Evolutionary conservation across 2,888 invertebrate species (phyloP).

Genomic region (Alentia gelatinosa): DNA sequence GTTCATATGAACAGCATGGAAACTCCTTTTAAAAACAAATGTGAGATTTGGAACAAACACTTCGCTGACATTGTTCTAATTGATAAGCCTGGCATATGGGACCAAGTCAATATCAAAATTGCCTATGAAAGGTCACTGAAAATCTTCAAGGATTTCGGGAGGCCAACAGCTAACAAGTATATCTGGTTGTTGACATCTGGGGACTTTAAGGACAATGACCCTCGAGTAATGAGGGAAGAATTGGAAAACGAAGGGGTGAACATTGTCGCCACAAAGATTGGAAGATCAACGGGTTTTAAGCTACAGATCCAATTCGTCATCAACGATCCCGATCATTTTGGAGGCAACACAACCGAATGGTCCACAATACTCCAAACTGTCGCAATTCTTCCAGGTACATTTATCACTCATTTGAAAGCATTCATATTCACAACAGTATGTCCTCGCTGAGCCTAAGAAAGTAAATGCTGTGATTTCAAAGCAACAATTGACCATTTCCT

Average conservation of each 20-base stretch:
- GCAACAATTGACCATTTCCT: no score
- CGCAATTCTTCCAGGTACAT: neutral
- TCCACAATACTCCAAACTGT: neutral
- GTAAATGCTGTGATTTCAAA: no score
- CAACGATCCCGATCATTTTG: neutral
- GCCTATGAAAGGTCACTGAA: neutral
- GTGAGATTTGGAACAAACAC: neutral
- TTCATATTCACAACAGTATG: no score
- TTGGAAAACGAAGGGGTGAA: neutral
- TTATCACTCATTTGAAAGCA: no score
- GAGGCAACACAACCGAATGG: neutral
- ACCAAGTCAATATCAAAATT: neutral
- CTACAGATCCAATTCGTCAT: neutral
- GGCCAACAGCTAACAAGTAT: neutral
- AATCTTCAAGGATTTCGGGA: neutral
- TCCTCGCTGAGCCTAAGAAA: no score
- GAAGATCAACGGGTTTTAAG: neutral
- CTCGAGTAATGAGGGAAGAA: neutral
- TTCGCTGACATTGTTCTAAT: neutral
- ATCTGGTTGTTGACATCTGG: slow-evolving; percentile 3
- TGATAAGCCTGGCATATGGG: neutral
- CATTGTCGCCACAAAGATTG: neutral
- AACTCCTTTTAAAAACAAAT: neutral
- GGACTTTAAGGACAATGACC: neutral
- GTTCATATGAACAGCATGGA: neutral